Evolutionary conservation across 1,140 invertebrate genomes (phyloP), one percentile per base, ranked within the genome.

Genomic region (Sesamia nonagrioides): DNA sequence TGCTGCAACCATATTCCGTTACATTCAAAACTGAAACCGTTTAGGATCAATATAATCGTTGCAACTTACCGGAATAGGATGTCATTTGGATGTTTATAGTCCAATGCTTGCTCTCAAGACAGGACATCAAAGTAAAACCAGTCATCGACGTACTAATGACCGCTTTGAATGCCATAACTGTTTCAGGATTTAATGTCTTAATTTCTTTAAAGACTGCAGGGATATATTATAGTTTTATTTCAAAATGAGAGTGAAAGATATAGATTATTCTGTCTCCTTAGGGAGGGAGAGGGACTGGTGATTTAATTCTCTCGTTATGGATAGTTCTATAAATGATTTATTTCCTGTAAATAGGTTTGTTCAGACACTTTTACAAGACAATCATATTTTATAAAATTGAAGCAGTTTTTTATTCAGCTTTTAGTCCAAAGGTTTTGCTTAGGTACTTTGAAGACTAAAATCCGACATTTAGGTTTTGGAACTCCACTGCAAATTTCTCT

Each of bases 141-240:
- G 21, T 54, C 63, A 90, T 87, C 84, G 90, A 92, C 88, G 81
- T 88, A 91, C 81, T 86, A 88, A 93, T 86, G 88, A 77, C 80
- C 84, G 81, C 88, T 76, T 88, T 91, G 86, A 88, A 85, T 82
- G 84, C 87, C 86, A 86, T 83, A 83, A 86, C 84, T 17, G 27
- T 40, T 42, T 63, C 58, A 61, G 60, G 68, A 40, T 77, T 82
- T 88, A 91, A 94, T 88, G 88, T 92, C 91, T 92, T 89, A 89
- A 94, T 92, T 88, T 82, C 80, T 60, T 56, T 50, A 58, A 54
- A 45, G 42, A 61, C 1, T 60, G 33, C 27, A 17, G n/a, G 21
- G 17, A 4, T 50, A 15, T 33, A 11, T 48, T 56, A 15, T 48
- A 8, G 18, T 21, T 7, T 37, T 54, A n/a, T 11, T 37, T n/a